A percentile compares a stretch with the other conserved stretches of the same genome.
phyloP scores from a whole-genome alignment of 2,888 invertebrate species.

The Tipula confusa region DNA sequence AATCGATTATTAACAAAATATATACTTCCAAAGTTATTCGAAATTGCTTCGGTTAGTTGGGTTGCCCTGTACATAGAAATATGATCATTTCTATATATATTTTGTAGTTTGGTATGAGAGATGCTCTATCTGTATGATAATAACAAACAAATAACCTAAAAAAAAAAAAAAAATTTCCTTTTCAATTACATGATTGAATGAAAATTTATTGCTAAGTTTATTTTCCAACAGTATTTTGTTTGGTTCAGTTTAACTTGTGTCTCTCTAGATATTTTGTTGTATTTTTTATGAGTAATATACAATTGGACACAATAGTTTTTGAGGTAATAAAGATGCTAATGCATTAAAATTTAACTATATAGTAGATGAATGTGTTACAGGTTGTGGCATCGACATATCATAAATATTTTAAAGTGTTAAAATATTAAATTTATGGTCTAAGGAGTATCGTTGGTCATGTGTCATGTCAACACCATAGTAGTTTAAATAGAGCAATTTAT shows the following conservation, averaged over 20 bases:
- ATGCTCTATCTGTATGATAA: not conserved
- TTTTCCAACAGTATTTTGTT: no score
- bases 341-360: not conserved
- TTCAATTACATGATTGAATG: conserved; percentile 1
- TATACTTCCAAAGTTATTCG: no score
- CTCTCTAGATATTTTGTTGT: not conserved
- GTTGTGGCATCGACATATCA: no score
- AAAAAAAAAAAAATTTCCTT: not conserved
- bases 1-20: no score
- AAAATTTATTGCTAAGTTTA: not conserved
- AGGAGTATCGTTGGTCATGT: no score
- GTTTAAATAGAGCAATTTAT: no score
- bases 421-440: no score
- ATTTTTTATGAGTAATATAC: not conserved
- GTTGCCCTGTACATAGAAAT: not conserved
- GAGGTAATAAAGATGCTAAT: not conserved
- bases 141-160: not conserved
- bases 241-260: not conserved
- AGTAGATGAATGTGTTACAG: no score
- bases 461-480: no score
- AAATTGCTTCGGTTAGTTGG: no score
- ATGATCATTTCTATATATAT: not conserved
- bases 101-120: not conserved
- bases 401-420: no score
- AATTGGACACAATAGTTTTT: not conserved